A percentile compares a stretch with the other conserved stretches of the same genome.
These are phyloP conservation scores for Gonioctena quinquepunctata DNA, from an alignment of 1,140 invertebrate genomes.

Conservation along the genomic window DNA sequence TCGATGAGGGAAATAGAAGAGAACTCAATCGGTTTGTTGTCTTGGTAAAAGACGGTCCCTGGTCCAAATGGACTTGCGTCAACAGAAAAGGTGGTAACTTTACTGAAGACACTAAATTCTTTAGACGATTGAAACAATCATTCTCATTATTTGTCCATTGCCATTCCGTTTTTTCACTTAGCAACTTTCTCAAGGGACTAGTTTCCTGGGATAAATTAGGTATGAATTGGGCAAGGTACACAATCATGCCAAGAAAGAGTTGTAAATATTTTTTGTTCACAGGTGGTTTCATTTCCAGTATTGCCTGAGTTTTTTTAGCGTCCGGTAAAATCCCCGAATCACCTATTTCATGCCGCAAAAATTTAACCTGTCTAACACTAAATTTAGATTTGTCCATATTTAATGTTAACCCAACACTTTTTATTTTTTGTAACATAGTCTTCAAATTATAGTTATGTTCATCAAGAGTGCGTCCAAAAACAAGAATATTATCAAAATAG, in stretches of 20 bases:
- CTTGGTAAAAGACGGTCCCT: constrained; percentile 53
- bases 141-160: neutral
- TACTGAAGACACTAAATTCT: neutral
- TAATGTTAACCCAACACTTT: neutral
- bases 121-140: neutral
- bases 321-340: neutral
- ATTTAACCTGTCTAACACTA: neutral
- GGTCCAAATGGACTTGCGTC: constrained; percentile 59
- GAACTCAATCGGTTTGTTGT: constrained; percentile 51
- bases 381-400: neutral
- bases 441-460: constrained; percentile 11
- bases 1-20: constrained; percentile 44
- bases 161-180: neutral
- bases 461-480: constrained; percentile 17
- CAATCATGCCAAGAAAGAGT: no score
- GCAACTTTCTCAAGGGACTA: neutral
- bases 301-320: neutral
- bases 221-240: no score
- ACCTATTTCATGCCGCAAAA: neutral
- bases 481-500: neutral
- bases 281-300: neutral
- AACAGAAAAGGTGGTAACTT: constrained; percentile 38
- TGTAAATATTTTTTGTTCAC: constrained; percentile 5
- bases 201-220: constrained; percentile 9
- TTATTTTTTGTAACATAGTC: neutral